Conservation (phyloP, 2,113 vertebrate species). For the Tetrao urogallus region DNA sequence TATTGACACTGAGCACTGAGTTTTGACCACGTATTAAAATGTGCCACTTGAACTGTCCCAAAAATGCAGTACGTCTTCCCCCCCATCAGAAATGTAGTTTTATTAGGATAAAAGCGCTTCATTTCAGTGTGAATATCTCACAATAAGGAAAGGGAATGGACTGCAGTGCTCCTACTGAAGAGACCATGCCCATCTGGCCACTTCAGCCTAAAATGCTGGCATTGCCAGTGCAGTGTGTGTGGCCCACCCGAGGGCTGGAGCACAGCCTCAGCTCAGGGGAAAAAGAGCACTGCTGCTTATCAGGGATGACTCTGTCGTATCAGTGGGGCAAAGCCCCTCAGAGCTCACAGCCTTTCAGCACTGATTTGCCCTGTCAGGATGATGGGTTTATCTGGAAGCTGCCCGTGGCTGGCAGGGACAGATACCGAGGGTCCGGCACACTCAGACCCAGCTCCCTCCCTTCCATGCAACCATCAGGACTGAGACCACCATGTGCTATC, state of each 20-base stretch:
- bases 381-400: constrained; percentile 59
- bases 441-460: not conserved
- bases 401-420: constrained; percentile 19
- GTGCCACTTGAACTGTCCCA: not conserved
- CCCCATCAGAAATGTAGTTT: not conserved
- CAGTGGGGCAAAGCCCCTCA: not conserved
- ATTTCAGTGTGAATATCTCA: not conserved
- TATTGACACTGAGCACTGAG: not conserved
- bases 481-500: not conserved
- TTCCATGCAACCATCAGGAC: not conserved
- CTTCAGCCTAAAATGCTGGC: not conserved
- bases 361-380: constrained; percentile 57
- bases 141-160: not conserved
- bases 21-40: not conserved
- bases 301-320: constrained; percentile 28
- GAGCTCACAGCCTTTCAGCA: constrained; percentile 55
- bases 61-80: not conserved
- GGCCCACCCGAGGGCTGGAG: not conserved
- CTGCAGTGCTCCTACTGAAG: not conserved
- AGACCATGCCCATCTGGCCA: not conserved
- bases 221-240: not conserved
- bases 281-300: constrained; percentile 53
- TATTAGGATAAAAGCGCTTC: not conserved
- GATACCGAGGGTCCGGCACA: constrained; percentile 9
- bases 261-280: not conserved